Evolutionary conservation across 2,888 invertebrate species (phyloP).

Genomic region (Conchocele bisecta): DNA sequence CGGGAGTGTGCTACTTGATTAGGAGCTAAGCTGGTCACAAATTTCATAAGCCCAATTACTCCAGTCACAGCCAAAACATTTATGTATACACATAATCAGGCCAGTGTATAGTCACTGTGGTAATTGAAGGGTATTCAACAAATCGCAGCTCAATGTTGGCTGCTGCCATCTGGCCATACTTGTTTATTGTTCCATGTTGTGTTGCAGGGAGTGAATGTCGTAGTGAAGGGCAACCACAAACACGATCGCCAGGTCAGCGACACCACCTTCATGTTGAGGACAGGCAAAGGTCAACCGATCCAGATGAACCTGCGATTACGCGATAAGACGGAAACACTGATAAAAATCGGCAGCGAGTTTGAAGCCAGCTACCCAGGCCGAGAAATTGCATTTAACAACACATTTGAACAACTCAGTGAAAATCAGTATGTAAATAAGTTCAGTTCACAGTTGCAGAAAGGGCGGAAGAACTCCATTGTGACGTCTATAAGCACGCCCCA

Average conservation of each 20-base stretch:
- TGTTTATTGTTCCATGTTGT: neutral
- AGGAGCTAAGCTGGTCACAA: neutral
- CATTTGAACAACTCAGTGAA: constrained; percentile 49
- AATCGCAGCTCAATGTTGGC: no score
- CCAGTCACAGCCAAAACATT: no score
- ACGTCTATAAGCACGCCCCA: constrained; percentile 46
- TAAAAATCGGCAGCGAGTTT: constrained; percentile 57
- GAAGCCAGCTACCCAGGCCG: constrained; percentile 62
- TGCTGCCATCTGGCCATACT: neutral
- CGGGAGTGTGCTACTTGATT: no score
- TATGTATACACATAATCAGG: no score
- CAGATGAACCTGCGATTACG: constrained; percentile 52
- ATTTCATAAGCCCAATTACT: neutral
- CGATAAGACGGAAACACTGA: constrained; percentile 57
- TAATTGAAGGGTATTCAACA: no score
- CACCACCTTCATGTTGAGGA: constrained; percentile 51
- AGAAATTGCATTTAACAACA: constrained; percentile 57
- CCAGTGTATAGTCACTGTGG: no score
- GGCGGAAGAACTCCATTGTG: constrained; percentile 44
- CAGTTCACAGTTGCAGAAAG: constrained; percentile 48
- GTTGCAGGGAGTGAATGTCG: constrained; percentile 61
- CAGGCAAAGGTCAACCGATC: constrained; percentile 55
- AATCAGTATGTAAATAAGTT: constrained; percentile 59
- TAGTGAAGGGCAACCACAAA: constrained; percentile 60
- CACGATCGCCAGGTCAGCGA: constrained; percentile 60